Evolutionary conservation across 2,113 vertebrate species (phyloP), one percentile per base, ranked within the genome.

Genomic region (Eurypyga helias): DNA sequence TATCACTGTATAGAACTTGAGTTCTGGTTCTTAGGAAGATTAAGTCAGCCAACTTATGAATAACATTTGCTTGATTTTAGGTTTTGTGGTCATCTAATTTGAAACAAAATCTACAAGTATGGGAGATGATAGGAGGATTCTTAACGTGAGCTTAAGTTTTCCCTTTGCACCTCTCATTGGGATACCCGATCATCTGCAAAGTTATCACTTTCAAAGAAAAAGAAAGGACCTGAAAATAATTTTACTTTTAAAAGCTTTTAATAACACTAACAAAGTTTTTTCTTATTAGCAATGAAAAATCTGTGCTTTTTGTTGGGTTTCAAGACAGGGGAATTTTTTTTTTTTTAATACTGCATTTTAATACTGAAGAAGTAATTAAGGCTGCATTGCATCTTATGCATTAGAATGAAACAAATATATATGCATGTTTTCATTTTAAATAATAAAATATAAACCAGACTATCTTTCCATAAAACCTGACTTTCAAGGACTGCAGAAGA

Each of bases 101-200:
- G 36, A 87, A 92, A 31, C 20, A 66, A 87, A 49, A 60, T 19
- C 45, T 85, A 73, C 18, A 10, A 38, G 51, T 21, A 25, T 31
- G 10, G 52, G 31, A 34, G 7, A 34, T 7, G 31, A 28, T 26
- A 36, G 54, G 26, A 71, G 43, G 55, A 19, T 23, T 28, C 41
- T 54, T 49, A 17, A 65, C 17, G 26, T 3, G 48, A 17, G 1
- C 0, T 41, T 6, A 54, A 11, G 8, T 29, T 57, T 55, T 49
- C n/a, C 18, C 34, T 73, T 33, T 8, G 7, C 12, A 11, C 31
- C 21, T 2, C 14, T 75, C 2, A 0, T 19, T 28, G 80, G 75
- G 48, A 23, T 46, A 31, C 29, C 24, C 4, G 1, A 13, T 31
- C 28, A 33, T 17, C 24, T 17, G 15, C 46, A 9, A 64, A 18